Conservation (phyloP, 2,888 invertebrate species). For the Scelioninae gen. 1 region DNA sequence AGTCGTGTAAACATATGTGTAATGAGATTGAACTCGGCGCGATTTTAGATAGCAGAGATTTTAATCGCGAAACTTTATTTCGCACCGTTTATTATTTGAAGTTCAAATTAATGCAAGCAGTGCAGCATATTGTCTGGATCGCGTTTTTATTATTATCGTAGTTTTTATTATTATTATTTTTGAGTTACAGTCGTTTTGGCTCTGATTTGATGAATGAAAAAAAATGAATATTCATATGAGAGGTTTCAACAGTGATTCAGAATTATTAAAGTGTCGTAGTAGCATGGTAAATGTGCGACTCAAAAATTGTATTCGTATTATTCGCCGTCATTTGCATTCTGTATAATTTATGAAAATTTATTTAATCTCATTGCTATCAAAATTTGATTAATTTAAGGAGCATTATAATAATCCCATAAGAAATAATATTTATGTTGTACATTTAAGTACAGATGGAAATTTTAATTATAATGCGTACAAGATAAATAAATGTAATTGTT, state of each 20-base stretch:
- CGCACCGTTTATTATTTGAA: constrained; percentile 20
- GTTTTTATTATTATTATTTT: constrained; percentile 21
- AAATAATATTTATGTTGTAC: too few species aligned
- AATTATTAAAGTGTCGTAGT: constrained; percentile 20
- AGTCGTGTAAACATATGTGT: constrained; percentile 20
- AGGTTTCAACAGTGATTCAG: constrained; percentile 32
- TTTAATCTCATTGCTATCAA: not conserved
- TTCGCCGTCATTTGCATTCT: not conserved
- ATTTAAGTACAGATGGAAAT: too few species aligned
- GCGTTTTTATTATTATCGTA: too few species aligned
- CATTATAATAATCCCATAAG: too few species aligned
- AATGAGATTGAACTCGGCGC: constrained; percentile 26
- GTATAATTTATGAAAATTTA: constrained; percentile 27
- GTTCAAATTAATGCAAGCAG: constrained; percentile 14
- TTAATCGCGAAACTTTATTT: constrained; percentile 40
- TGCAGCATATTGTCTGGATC: constrained; percentile 16
- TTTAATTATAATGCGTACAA: too few species aligned
- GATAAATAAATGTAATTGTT: too few species aligned
- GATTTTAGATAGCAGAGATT: constrained; percentile 26
- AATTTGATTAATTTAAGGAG: not conserved
- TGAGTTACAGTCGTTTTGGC: constrained; percentile 27
- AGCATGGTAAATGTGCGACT: constrained; percentile 24
- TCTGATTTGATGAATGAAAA: constrained; percentile 19
- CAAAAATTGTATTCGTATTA: constrained; percentile 24
- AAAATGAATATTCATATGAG: constrained; percentile 37